Percentiles rank a stretch among this genome's conserved stretches.
Conservation (phyloP, 2,888 invertebrate genomes). For the Peribatodes rhomboidaria region DNA sequence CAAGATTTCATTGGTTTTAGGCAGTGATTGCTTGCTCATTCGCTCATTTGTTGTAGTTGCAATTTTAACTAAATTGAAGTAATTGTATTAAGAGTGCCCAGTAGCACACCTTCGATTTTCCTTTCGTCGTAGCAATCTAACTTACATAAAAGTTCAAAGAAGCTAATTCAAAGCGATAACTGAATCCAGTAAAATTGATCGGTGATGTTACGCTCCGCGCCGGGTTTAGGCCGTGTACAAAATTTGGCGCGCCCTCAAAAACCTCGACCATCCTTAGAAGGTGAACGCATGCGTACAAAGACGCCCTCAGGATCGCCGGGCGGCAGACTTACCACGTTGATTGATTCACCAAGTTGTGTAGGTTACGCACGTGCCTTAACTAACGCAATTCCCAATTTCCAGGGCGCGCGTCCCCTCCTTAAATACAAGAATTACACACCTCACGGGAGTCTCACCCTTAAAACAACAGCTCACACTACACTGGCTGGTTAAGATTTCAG, state of each 20-base stretch:
- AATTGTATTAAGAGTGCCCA: too few species aligned
- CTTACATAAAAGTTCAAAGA: background rate
- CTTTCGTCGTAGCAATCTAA: background rate
- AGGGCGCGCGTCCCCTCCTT: slow-evolving; percentile 50
- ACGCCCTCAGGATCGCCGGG: slow-evolving; percentile 68
- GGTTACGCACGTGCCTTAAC: slow-evolving; percentile 71
- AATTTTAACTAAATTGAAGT: too few species aligned
- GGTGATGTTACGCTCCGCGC: slow-evolving; percentile 5
- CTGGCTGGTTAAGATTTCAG: slow-evolving; percentile 49
- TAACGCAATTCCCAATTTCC: slow-evolving; percentile 62
- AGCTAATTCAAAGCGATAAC: background rate
- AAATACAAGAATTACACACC: slow-evolving; percentile 41
- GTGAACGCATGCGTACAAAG: slow-evolving; percentile 72
- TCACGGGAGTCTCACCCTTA: slow-evolving; percentile 38
- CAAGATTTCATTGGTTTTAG: background rate
- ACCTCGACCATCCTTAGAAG: slow-evolving; percentile 64
- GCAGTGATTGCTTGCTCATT: too few species aligned
- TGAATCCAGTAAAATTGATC: slow-evolving; percentile 16
- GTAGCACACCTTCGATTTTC: too few species aligned
- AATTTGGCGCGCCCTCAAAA: slow-evolving; percentile 43
- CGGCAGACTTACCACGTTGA: slow-evolving; percentile 75
- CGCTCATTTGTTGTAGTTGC: too few species aligned
- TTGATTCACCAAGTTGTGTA: slow-evolving; percentile 84
- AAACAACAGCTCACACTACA: slow-evolving; percentile 53
- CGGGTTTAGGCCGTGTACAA: slow-evolving; percentile 25